These are phyloP conservation scores for Bostrychus sinensis DNA, from an alignment of 2,113 vertebrate genomes.

Conservation along the genomic window DNA sequence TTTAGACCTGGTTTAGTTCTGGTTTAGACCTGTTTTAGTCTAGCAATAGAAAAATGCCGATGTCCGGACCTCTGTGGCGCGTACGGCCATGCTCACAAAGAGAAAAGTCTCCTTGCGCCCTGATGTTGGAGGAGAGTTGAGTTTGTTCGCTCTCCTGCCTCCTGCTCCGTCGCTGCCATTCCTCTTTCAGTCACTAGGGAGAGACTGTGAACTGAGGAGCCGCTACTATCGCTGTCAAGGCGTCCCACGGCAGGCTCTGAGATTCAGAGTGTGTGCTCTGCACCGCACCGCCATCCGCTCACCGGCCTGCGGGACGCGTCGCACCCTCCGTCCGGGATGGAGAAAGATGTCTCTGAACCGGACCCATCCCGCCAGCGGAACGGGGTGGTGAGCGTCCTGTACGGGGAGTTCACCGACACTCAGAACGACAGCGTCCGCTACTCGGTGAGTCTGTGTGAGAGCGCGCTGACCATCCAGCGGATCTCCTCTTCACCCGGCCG, in stretches of 20 bases:
- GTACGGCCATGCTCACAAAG: background rate
- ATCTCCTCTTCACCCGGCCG: slow-evolving; percentile 65
- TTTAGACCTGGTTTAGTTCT: no score
- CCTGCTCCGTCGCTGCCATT: slow-evolving; percentile 52
- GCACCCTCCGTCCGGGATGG: slow-evolving; percentile 68
- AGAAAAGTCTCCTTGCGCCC: background rate
- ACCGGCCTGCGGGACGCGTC: slow-evolving; percentile 65
- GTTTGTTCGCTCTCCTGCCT: slow-evolving; percentile 3
- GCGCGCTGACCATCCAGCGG: slow-evolving; percentile 69
- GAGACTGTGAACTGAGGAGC: slow-evolving; percentile 59
- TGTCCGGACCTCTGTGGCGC: no score
- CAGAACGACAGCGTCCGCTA: slow-evolving; percentile 70
- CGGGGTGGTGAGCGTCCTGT: slow-evolving; percentile 61
- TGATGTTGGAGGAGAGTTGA: background rate
- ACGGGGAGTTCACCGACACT: slow-evolving; percentile 78
- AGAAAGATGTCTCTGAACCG: slow-evolving; percentile 60
- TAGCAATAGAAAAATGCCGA: no score
- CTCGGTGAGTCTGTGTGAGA: slow-evolving; percentile 75
- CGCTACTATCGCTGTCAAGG: slow-evolving; percentile 32
- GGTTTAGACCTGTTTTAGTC: no score
- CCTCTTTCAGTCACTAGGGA: slow-evolving; percentile 73
- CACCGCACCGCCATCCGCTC: slow-evolving; percentile 59
- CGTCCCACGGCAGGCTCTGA: slow-evolving; percentile 58
- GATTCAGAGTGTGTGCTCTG: slow-evolving; percentile 52
- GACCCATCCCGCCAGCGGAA: slow-evolving; percentile 64